phyloP scores from a whole-genome alignment of 2,113 vertebrate genomes.

The Ceyx melanurus region DNA sequence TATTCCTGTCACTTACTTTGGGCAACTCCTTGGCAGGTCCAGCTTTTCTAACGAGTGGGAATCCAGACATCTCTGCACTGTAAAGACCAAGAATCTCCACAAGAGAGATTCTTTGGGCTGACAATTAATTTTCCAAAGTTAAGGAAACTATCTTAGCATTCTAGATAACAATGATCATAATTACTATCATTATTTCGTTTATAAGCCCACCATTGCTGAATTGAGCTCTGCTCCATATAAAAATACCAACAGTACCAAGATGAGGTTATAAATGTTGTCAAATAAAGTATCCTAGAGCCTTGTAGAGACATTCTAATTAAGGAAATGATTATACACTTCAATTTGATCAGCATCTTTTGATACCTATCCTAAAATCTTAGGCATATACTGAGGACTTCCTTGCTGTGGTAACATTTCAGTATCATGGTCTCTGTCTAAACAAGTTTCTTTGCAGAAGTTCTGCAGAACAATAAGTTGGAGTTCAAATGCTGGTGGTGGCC shows the following conservation, averaged over 20 bases:
- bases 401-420: background rate
- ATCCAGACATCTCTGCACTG: background rate
- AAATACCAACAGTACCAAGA: background rate
- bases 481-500: background rate
- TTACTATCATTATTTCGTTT: background rate
- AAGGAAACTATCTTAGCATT: background rate
- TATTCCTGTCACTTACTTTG: slow-evolving; percentile 52
- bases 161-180: background rate
- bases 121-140: background rate
- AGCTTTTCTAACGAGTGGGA: background rate
- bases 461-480: background rate
- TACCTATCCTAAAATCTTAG: background rate
- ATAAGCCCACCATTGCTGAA: background rate
- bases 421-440: background rate
- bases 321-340: background rate
- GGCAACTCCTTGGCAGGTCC: slow-evolving; percentile 68
- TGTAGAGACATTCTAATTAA: background rate
- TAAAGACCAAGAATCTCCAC: background rate
- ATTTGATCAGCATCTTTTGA: background rate
- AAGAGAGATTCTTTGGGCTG: background rate
- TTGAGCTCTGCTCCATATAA: background rate
- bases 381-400: background rate
- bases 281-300: background rate
- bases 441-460: background rate
- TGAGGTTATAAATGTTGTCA: background rate